These are phyloP conservation scores for Phylloscopus whistleri DNA, from an alignment of 2,113 vertebrate species.

Conservation along the genomic window DNA sequence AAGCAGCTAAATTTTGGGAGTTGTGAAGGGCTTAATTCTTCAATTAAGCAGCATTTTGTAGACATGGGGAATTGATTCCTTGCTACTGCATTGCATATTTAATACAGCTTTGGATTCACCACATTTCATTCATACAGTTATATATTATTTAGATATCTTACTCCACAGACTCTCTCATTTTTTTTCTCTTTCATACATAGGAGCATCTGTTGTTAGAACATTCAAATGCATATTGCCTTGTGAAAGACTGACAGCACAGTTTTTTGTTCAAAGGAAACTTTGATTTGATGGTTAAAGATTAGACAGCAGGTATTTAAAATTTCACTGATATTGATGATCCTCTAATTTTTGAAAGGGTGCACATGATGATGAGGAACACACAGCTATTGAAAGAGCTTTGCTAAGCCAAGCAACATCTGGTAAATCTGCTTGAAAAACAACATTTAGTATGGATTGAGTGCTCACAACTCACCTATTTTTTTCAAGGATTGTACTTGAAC, in stretches of 20 bases:
- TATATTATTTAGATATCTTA: not conserved
- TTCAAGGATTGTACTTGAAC: not conserved
- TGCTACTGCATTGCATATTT: not conserved
- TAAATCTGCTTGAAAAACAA: not conserved
- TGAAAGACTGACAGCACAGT: not conserved
- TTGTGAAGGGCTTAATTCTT: not conserved
- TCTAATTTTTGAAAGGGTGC: not conserved
- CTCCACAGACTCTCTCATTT: not conserved
- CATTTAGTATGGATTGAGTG: not conserved
- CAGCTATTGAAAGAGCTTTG: not conserved
- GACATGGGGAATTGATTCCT: not conserved
- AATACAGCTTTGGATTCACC: not conserved
- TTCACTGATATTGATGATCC: not conserved
- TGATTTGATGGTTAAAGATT: not conserved
- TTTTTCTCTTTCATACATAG: not conserved
- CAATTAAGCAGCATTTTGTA: not conserved
- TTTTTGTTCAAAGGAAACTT: not conserved
- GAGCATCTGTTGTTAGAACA: not conserved
- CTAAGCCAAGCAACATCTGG: not conserved
- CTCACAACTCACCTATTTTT: not conserved
- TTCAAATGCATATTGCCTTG: not conserved
- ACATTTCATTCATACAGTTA: not conserved
- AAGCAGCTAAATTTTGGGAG: not conserved
- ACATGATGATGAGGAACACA: not conserved
- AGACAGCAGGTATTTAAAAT: not conserved